Evolutionary conservation across 2,113 vertebrate species (phyloP).

Genomic region (Scartelaos histophorus): DNA sequence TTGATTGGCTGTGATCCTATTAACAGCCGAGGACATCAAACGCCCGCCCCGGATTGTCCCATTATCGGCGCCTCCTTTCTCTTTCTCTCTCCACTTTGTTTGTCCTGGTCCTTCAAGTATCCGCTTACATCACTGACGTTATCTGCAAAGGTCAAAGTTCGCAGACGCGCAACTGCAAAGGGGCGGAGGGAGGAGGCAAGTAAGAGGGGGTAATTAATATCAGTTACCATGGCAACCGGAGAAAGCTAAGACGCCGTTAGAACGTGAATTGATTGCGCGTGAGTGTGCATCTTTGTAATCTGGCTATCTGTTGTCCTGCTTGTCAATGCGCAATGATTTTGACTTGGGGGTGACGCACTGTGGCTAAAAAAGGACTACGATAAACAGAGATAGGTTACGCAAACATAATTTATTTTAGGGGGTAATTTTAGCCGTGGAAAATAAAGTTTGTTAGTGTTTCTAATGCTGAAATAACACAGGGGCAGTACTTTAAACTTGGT

Average conservation of each 20-base stretch:
- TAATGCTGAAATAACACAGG: conserved; percentile 2
- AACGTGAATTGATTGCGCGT: conserved; percentile 46
- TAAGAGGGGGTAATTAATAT: conserved; percentile 57
- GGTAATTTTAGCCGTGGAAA: neutral
- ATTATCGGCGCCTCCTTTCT: conserved; percentile 35
- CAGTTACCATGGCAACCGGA: conserved; percentile 68
- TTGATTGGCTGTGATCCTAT: conserved; percentile 68
- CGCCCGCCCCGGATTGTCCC: neutral
- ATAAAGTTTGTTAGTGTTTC: conserved; percentile 1
- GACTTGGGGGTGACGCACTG: neutral
- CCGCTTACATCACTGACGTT: conserved; percentile 62
- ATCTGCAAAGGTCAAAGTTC: conserved; percentile 64
- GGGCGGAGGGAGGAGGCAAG: neutral
- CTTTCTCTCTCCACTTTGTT: conserved; percentile 32
- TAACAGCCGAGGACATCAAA: conserved; percentile 67
- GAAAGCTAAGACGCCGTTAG: conserved; percentile 51
- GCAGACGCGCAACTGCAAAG: conserved; percentile 46
- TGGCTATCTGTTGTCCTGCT: conserved; percentile 28
- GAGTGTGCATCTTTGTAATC: conserved; percentile 19
- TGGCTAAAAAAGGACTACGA: neutral
- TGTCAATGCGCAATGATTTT: conserved; percentile 14
- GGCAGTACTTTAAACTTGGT: neutral
- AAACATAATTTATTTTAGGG: conserved; percentile 6
- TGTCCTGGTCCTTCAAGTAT: conserved; percentile 55
- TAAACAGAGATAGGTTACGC: neutral